Conservation (phyloP, 2,113 vertebrate species). For the Bombycilla garrulus region DNA sequence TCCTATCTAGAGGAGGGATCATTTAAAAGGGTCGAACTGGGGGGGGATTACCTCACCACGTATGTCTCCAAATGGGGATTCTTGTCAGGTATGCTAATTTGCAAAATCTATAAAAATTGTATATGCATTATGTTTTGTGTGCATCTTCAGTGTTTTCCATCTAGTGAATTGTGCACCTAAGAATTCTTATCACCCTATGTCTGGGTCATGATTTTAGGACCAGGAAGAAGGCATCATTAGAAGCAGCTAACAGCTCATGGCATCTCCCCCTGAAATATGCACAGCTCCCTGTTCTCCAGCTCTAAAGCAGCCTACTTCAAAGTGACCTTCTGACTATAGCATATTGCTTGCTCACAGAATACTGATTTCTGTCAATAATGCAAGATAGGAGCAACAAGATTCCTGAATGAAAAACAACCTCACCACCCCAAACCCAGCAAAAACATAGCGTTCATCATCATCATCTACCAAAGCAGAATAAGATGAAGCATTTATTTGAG, state of each 20-base stretch:
- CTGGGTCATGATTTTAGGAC: neutral
- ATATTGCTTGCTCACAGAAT: neutral
- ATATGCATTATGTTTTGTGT: fast-evolving
- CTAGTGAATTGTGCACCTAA: neutral
- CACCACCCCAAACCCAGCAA: fast-evolving
- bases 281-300: fast-evolving
- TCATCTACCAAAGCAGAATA: neutral
- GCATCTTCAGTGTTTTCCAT: neutral
- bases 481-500: neutral
- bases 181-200: neutral
- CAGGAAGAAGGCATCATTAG: neutral
- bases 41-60: neutral
- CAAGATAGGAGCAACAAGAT: neutral
- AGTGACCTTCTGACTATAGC: neutral
- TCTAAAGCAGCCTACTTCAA: neutral
- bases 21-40: neutral
- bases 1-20: neutral
- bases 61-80: neutral
- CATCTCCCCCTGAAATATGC: neutral
- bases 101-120: neutral
- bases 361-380: neutral
- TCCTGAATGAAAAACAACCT: neutral
- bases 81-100: neutral
- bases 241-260: neutral
- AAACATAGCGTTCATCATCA: neutral